Evolutionary conservation across 2,888 invertebrate genomes (phyloP).

Genomic region (Bugulina stolonifera): DNA sequence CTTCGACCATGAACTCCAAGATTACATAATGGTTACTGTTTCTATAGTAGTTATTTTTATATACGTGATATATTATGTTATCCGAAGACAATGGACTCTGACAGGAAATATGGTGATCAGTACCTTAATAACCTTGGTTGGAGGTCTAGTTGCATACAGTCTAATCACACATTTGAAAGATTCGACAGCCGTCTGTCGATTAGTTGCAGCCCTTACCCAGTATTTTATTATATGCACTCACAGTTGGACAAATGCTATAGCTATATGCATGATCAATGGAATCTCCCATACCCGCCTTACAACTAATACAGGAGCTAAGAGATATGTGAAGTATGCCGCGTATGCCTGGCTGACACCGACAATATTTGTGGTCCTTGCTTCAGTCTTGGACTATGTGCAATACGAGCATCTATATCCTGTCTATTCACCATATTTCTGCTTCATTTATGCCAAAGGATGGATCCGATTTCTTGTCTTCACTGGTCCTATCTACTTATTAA

Average conservation of each 20-base stretch:
- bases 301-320: background rate
- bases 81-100: background rate
- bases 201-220: background rate
- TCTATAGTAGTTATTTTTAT: background rate
- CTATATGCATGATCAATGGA: conserved; percentile 7
- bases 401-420: background rate
- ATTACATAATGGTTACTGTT: background rate
- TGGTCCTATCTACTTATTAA: background rate
- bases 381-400: background rate
- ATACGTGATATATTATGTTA: background rate
- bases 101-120: conserved; percentile 13
- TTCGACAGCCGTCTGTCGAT: background rate
- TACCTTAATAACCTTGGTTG: background rate
- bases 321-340: background rate
- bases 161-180: background rate
- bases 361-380: background rate
- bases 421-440: background rate
- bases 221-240: background rate
- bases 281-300: background rate
- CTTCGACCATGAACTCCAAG: background rate
- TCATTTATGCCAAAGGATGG: background rate
- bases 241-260: conserved; percentile 10
- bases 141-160: background rate
- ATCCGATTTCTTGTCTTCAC: background rate
- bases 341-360: conserved; percentile 14